These are phyloP conservation scores for Orthosia cruda DNA, from an alignment of 2,888 invertebrate species.

Conservation along the genomic window DNA sequence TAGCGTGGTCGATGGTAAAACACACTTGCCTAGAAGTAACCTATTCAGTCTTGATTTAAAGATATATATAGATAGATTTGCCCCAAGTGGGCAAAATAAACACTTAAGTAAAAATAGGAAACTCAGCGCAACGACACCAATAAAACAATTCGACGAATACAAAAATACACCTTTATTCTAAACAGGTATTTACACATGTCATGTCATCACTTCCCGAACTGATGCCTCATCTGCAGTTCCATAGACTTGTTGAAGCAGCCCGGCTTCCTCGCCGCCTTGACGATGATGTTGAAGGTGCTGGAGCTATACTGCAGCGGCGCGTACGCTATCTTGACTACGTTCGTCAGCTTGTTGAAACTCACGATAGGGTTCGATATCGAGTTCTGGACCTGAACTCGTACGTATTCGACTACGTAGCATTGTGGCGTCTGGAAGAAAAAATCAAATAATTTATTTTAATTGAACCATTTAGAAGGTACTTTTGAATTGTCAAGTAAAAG, in stretches of 20 bases:
- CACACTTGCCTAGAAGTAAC: too few relatives aligned
- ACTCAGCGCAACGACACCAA: not conserved
- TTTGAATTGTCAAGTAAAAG: too few relatives aligned
- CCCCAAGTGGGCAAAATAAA: too few relatives aligned
- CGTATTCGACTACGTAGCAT: slow-evolving; percentile 50
- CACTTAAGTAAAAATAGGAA: not conserved
- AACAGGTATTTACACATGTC: not conserved
- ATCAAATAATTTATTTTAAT: too few relatives aligned
- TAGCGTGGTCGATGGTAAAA: too few relatives aligned
- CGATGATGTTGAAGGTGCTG: slow-evolving; percentile 59
- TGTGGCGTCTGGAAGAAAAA: slow-evolving; percentile 37
- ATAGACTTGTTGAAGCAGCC: slow-evolving; percentile 45
- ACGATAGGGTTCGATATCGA: slow-evolving; percentile 57
- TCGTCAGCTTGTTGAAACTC: slow-evolving; percentile 41
- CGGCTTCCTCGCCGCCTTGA: slow-evolving; percentile 52
- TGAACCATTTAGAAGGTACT: too few relatives aligned
- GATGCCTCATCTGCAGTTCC: slow-evolving; percentile 40
- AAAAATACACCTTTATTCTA: slow-evolving; percentile 26
- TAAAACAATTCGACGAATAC: slow-evolving; percentile 13
- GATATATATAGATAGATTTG: too few relatives aligned
- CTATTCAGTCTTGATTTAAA: too few relatives aligned
- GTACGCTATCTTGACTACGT: slow-evolving; percentile 62
- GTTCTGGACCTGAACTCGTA: slow-evolving; percentile 64
- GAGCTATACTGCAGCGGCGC: slow-evolving; percentile 53
- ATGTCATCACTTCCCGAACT: slow-evolving; percentile 8